These are phyloP conservation scores for Margarornis squamiger DNA, from an alignment of 2,797 vertebrate species.

Conservation along the genomic window DNA sequence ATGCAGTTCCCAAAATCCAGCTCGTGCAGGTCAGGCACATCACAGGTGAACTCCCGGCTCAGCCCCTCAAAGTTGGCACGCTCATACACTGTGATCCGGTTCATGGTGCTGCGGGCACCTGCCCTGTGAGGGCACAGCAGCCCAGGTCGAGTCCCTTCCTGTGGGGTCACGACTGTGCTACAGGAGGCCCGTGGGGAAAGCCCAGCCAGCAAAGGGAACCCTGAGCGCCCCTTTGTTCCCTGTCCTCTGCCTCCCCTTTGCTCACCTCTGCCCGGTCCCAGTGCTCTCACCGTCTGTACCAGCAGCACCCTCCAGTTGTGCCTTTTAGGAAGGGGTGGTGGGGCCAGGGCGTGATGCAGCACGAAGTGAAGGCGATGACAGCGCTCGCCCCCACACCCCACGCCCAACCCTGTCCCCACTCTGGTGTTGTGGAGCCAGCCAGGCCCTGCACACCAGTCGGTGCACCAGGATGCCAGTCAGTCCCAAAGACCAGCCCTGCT, in stretches of 20 bases:
- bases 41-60: conserved; percentile 61
- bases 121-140: background rate
- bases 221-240: background rate
- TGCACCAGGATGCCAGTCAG: rapidly evolving
- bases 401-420: background rate
- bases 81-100: conserved; percentile 52
- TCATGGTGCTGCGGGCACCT: background rate
- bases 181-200: background rate
- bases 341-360: background rate
- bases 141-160: rapidly evolving
- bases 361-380: background rate
- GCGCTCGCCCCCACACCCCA: background rate
- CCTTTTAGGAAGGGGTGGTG: background rate
- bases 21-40: conserved; percentile 52
- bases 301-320: background rate
- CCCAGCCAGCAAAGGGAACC: background rate
- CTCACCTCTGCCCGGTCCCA: rapidly evolving
- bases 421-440: background rate
- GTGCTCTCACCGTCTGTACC: background rate
- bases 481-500: conserved; percentile 7
- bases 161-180: rapidly evolving
- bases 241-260: background rate
- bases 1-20: conserved; percentile 69
- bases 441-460: background rate
- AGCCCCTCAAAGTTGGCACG: conserved; percentile 49